phyloP scores from a whole-genome alignment of 2,113 vertebrate species.

The Psittacula cyanocephala region DNA sequence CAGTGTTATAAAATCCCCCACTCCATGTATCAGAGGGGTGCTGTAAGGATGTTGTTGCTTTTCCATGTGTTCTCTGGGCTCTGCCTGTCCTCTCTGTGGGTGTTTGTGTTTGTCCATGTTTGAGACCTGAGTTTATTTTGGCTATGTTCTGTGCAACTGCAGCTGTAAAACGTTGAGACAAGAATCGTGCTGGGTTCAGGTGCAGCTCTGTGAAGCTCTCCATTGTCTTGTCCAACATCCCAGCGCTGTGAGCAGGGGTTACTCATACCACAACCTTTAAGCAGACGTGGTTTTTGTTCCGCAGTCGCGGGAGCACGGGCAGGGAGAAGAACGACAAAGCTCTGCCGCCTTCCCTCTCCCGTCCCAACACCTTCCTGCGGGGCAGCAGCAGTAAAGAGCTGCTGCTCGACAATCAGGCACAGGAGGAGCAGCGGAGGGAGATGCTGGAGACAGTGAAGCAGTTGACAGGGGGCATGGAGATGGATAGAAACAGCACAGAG shows the following conservation, averaged over 20 bases:
- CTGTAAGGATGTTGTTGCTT: neutral
- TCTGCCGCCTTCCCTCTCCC: slow-evolving; percentile 68
- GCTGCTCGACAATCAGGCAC: slow-evolving; percentile 80
- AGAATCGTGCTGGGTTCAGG: neutral
- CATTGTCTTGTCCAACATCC: accelerated
- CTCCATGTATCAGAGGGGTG: accelerated
- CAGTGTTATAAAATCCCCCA: accelerated
- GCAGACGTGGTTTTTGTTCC: neutral
- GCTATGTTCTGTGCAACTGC: neutral
- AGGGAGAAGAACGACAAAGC: slow-evolving; percentile 91
- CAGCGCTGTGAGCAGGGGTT: accelerated
- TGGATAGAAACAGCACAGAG: slow-evolving; percentile 75
- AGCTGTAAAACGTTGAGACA: accelerated
- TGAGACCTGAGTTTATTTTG: neutral
- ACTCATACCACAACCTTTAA: accelerated
- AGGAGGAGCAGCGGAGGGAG: slow-evolving; percentile 84
- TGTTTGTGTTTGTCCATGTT: neutral
- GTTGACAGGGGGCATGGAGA: slow-evolving; percentile 76
- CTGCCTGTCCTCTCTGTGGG: neutral
- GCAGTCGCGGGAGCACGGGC: slow-evolving; percentile 80
- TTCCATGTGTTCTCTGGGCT: neutral
- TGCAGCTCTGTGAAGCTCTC: neutral
- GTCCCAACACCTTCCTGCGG: slow-evolving; percentile 78
- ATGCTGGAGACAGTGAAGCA: slow-evolving; percentile 82
- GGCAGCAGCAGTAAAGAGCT: slow-evolving; percentile 87